A percentile compares a stretch with the other conserved stretches of the same genome.
Conservation (phyloP, 64 coral and sea anemone species). For the Pachyseris speciosa region DNA sequence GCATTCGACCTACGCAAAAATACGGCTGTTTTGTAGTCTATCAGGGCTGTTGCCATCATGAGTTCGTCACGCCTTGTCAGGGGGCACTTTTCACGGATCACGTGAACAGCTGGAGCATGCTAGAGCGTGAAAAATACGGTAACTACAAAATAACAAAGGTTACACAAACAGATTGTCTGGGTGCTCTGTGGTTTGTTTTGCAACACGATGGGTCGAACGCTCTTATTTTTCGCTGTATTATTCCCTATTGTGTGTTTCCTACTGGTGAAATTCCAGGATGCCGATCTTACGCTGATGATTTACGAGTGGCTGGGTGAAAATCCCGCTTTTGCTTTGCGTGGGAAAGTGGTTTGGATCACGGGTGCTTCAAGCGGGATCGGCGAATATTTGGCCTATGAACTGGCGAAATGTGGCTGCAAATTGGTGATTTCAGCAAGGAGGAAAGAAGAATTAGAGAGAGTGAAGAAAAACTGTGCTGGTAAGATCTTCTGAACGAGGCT, state of each 20-base stretch:
- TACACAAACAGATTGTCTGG: too few species aligned
- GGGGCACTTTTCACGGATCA: too few species aligned
- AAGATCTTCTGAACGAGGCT: not conserved
- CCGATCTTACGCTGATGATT: slow-evolving; percentile 44
- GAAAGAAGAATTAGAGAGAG: slow-evolving; percentile 78
- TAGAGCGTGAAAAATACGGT: too few species aligned
- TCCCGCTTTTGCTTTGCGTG: slow-evolving; percentile 23
- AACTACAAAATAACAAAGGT: too few species aligned
- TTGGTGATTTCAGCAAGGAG: slow-evolving; percentile 68
- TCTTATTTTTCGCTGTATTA: not conserved
- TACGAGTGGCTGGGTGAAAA: slow-evolving; percentile 53
- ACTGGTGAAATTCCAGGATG: slow-evolving; percentile 54
- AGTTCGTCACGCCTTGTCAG: too few species aligned
- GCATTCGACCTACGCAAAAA: too few species aligned
- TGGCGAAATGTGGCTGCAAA: slow-evolving; percentile 79
- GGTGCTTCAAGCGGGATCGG: slow-evolving; percentile 81
- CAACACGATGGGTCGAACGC: not conserved
- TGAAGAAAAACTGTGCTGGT: slow-evolving; percentile 77
- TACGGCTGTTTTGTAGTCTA: too few species aligned
- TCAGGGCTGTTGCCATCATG: too few species aligned
- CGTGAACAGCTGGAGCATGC: too few species aligned
- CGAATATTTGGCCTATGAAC: slow-evolving; percentile 71
- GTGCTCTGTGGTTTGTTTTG: not conserved
- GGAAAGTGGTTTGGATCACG: slow-evolving; percentile 75
- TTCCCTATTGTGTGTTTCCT: slow-evolving; percentile 40